phyloP scores from a whole-genome alignment of 37 sponge, comb jelly and placozoan species.

The Hormiphora californensis region DNA sequence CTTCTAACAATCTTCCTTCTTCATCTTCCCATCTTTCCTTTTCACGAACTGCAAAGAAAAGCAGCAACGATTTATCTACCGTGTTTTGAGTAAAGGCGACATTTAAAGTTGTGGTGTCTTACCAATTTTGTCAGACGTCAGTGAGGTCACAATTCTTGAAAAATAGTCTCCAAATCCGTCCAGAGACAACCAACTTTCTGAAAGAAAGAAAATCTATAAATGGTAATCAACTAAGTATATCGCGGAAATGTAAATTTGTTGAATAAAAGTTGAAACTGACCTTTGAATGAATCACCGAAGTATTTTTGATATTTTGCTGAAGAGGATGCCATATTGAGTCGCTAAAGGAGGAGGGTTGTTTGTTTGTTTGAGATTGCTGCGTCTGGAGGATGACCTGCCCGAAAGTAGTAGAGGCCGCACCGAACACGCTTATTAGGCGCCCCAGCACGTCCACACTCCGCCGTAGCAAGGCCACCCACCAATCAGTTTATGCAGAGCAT shows the following conservation, averaged over 20 bases:
- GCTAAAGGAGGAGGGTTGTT: too few relatives aligned
- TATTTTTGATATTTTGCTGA: conserved; percentile 20
- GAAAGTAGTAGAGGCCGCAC: too few relatives aligned
- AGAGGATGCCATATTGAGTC: conserved; percentile 3
- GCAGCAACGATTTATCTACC: not conserved
- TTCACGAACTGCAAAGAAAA: not conserved
- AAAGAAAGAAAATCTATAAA: not conserved
- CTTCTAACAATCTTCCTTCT: not conserved
- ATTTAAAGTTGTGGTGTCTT: not conserved
- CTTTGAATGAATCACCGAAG: conserved; percentile 36
- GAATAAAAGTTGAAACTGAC: not conserved
- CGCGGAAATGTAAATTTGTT: not conserved
- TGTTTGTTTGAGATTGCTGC: too few relatives aligned
- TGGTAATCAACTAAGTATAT: not conserved
- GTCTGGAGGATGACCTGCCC: too few relatives aligned
- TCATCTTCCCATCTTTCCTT: conserved; percentile 50
- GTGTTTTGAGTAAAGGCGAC: not conserved
- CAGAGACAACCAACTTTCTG: conserved; percentile 7
- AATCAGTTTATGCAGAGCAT: too few relatives aligned
- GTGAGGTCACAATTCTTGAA: not conserved
- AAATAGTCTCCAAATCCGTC: conserved; percentile 45
- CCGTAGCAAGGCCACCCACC: too few relatives aligned
- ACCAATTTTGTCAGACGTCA: conserved; percentile 33
- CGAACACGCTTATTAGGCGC: too few relatives aligned
- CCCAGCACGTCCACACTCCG: too few relatives aligned